Evolutionary conservation across 2,797 vertebrate species (phyloP).

Genomic region (Crax fasciolata): DNA sequence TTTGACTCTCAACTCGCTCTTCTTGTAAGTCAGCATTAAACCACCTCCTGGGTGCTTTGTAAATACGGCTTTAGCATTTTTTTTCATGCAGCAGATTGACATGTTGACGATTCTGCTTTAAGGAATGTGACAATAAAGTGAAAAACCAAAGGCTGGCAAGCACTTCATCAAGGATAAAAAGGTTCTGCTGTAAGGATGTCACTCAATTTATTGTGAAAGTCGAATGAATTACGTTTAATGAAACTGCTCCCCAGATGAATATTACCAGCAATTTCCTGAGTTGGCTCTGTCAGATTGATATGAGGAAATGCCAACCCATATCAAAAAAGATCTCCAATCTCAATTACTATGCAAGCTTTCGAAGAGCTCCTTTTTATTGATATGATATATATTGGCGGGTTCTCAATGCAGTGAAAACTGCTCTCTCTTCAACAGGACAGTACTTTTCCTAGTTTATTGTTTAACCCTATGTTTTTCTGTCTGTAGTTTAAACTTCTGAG

Average conservation of each 20-base stretch:
- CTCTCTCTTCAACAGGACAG: conserved; percentile 34
- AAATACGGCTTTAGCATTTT: conserved; percentile 81
- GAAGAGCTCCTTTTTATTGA: conserved; percentile 81
- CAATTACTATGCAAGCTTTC: conserved; percentile 84
- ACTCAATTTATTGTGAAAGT: conserved; percentile 91
- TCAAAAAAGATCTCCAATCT: conserved; percentile 82
- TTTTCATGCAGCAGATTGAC: conserved; percentile 82
- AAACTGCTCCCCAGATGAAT: conserved; percentile 90
- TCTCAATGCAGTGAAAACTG: conserved; percentile 52
- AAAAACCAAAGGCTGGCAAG: conserved; percentile 84
- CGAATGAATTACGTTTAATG: conserved; percentile 90
- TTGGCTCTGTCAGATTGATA: conserved; percentile 86
- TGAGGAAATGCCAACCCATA: conserved; percentile 84
- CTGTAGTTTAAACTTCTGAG: conserved; percentile 51
- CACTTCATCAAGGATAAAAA: conserved; percentile 89
- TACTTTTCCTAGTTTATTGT: conserved; percentile 45
- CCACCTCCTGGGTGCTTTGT: conserved; percentile 80
- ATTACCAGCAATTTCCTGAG: conserved; percentile 88
- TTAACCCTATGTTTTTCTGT: conserved; percentile 51
- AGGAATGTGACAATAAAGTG: conserved; percentile 86
- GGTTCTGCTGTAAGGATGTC: conserved; percentile 87
- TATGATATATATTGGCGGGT: conserved; percentile 77
- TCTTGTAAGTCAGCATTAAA: conserved; percentile 80
- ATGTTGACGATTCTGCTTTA: conserved; percentile 85
- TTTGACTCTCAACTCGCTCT: conserved; percentile 67